Percentiles rank a stretch among this genome's conserved stretches.
Conservation (phyloP, 64 coral and sea anemone species). For the Dendronephthya gigantea region DNA sequence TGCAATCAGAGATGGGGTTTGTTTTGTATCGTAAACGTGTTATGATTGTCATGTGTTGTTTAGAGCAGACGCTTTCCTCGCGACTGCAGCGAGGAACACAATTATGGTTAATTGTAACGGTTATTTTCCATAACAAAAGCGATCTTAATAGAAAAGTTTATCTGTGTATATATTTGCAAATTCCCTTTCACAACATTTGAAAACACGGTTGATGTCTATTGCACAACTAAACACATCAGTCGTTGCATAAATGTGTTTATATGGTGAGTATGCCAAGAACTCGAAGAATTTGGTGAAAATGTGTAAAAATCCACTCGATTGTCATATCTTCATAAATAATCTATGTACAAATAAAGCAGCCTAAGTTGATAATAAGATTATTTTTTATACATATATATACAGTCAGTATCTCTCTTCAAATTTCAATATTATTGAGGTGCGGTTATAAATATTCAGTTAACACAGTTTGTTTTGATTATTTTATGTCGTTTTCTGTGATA, state of each 20-base stretch:
- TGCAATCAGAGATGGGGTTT: not conserved
- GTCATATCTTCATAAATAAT: not conserved
- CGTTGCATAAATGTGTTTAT: not conserved
- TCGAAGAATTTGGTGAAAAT: not conserved
- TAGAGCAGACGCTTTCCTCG: not conserved
- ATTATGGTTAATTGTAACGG: not conserved
- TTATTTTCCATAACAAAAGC: conserved; percentile 3
- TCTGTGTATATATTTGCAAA: not conserved
- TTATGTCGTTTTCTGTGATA: not conserved
- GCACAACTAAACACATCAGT: too few relatives aligned
- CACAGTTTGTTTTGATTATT: not conserved
- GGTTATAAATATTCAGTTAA: not conserved
- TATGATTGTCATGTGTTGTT: not conserved
- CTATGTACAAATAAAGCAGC: not conserved
- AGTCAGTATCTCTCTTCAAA: not conserved
- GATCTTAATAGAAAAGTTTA: not conserved
- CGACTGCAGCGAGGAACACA: not conserved
- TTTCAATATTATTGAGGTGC: not conserved
- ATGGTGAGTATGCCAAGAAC: not conserved
- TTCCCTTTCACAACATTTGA: not conserved
- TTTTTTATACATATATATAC: too few relatives aligned
- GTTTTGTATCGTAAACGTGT: not conserved
- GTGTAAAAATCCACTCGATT: not conserved
- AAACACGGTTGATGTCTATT: not conserved
- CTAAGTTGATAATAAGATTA: not conserved